Evolutionary conservation across 2,113 vertebrate genomes (phyloP), one percentile per base, ranked within the genome.

Genomic region (Microtus pennsylvanicus): DNA sequence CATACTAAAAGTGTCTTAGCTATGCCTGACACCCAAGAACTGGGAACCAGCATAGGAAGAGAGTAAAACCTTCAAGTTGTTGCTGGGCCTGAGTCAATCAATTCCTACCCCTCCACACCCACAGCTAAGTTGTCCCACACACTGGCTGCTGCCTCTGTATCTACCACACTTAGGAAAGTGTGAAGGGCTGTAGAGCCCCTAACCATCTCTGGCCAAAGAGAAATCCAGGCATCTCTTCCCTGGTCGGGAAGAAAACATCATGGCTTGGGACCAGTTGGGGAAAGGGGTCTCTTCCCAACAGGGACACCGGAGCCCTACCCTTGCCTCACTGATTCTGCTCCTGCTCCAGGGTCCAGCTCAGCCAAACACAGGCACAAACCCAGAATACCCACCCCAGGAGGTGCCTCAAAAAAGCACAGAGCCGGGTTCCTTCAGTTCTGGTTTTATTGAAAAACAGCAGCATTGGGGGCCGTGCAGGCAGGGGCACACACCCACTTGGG

Each of bases 391-490:
- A 63, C 42, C 75, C 85, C 38, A 58, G 9, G 33, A n/a, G 17
- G 45, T 11, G 0, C 42, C 55, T 65, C 78, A 89, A 80, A 88
- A 55, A 94, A 90, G 65, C 95, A 85, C 67, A 11, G 91, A 96
- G 91, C 52, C 76, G 0, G 0, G 21, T 96, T 97, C 96, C 52
- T 35, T 95, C 94, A 94, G 76, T 94, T 97, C 94, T 52, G 80
- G 47, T 96, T 97, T 98, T 97, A 97, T 97, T 97, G 97, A 94
- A 81, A 96, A 96, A 96, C 96, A 97, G 95, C 96, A 94, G 96
- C 95, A 78, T 65, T 11, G 45, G 91, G 90, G 94, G 94, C 83
- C 28, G 7, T 65, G 58, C 70, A 69, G 89, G 91, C 21, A 0
- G 61, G 74, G 77, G 47, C 65, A 38, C 61, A 86, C 33, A 26